Base-by-base conservation (phyloP, 2,888 invertebrate species). In the Pemphredon lugubris region DNA sequence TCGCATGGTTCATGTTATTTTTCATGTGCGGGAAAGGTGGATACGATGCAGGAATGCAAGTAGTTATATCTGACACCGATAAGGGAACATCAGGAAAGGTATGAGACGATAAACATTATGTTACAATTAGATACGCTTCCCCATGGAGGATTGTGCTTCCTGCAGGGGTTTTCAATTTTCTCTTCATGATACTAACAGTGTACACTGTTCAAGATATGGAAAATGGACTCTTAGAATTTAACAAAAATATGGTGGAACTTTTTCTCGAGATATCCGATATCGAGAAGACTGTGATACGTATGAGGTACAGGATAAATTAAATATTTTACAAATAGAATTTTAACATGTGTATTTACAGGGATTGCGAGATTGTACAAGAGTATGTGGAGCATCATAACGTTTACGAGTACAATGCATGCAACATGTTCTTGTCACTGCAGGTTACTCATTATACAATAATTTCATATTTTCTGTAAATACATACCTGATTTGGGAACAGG, bases 1-100 rank as follows among this genome's bases (percentile, higher is more conserved):
- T 91, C 0, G 87, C 91, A 13, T 91, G 92, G 91, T 90, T 91
- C 4, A 90, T 91, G 2, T 90, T 92, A 87, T 92, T 92, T 68
- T 83, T 91, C 2, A 92, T 92, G 90, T 92, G 91, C 74, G 91
- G 91, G 0, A 90, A 91, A 30, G 92, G 92, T n/a, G 91, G 90
- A 57, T 87, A 90, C 47, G 89, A 90, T n/a, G 83, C 88, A 0
- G 89, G 89, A 54, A 91, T 91, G 92, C 91, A 85, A 84, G 81
- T 83, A 68, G 57, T 30, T 48, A 23, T 16, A 34, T 44, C 40
- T 47, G 9, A 5, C 3, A 7, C 39, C 16, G 7, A n/a, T 39
- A 53, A 26, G 21, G 9, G 4, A n/a, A 39, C 20, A n/a, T 53
- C 18, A 39, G 30, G n/a, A 16, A n/a, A n/a, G n/a, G n/a, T n/a